Conservation (phyloP, 2,888 invertebrate genomes). For the Iselma pallidipennis region DNA sequence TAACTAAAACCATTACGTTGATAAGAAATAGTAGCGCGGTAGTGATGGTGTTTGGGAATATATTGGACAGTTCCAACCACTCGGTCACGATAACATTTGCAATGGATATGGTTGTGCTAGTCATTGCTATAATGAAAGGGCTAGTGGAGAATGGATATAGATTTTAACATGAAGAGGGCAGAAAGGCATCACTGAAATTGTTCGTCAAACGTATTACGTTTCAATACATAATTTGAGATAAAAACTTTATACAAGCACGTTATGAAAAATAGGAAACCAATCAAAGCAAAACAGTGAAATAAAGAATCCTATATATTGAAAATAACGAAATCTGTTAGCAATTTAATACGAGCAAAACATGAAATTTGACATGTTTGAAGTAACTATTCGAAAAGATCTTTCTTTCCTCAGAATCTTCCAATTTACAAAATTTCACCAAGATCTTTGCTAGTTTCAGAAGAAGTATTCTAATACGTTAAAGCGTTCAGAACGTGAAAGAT, state of each 20-base stretch:
- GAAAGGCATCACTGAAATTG: no score
- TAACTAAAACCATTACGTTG: constrained; percentile 41
- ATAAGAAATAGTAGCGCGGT: constrained; percentile 42
- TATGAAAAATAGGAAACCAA: background rate
- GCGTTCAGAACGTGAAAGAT: background rate
- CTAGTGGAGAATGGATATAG: background rate
- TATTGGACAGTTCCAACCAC: constrained; percentile 35
- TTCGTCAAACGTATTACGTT: no score
- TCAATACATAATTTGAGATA: no score
- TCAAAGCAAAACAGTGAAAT: no score
- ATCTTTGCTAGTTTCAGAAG: background rate
- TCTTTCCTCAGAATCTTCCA: no score
- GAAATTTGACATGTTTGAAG: no score
- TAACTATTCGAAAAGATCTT: no score
- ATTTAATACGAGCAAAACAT: no score
- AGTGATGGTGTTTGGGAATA: constrained; percentile 40
- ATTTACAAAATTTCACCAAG: background rate
- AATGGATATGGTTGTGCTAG: constrained; percentile 43
- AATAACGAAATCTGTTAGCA: no score
- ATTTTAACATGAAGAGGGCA: no score
- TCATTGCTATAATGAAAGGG: constrained; percentile 10
- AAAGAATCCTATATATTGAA: no score
- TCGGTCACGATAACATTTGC: constrained; percentile 48
- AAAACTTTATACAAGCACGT: no score
- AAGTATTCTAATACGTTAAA: background rate